Percentiles rank a stretch among this genome's conserved stretches.
Conservation (phyloP, 1,140 invertebrate genomes). For the Cheumatopsyche charites region DNA sequence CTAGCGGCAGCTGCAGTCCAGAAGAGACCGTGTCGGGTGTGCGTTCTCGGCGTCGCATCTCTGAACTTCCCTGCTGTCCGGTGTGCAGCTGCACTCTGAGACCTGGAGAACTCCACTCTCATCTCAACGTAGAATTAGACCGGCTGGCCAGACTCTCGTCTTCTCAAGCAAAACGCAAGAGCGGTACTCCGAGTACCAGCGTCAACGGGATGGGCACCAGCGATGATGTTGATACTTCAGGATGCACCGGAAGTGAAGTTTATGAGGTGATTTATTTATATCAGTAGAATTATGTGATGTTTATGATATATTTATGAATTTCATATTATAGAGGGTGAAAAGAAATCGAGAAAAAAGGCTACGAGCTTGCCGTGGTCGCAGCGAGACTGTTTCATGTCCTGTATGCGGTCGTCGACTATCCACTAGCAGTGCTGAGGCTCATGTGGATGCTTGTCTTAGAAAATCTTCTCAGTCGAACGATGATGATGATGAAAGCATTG, state of each 20-base stretch:
- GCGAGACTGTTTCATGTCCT: conserved; percentile 31
- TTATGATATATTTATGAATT: too few relatives aligned
- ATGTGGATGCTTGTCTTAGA: conserved; percentile 44
- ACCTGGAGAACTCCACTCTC: conserved; percentile 54
- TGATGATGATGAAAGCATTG: conserved; percentile 57
- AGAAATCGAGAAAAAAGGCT: conserved; percentile 40
- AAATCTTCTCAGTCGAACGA: conserved; percentile 51
- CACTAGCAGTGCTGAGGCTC: conserved; percentile 50
- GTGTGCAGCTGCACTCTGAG: conserved; percentile 60
- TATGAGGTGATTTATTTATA: conserved; percentile 53
- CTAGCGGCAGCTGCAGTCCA: background rate
- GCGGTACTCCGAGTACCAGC: conserved; percentile 51
- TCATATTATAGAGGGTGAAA: conserved; percentile 42
- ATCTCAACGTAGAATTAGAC: conserved; percentile 57
- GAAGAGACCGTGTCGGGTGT: conserved; percentile 47
- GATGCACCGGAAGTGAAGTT: conserved; percentile 57
- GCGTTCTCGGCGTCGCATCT: conserved; percentile 57
- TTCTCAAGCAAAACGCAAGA: conserved; percentile 28
- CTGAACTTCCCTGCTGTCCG: conserved; percentile 56
- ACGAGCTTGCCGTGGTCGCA: conserved; percentile 25
- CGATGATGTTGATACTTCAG: conserved; percentile 55
- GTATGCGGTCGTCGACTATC: conserved; percentile 34
- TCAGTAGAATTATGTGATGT: background rate
- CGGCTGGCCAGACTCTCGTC: conserved; percentile 54
- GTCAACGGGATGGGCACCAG: conserved; percentile 52